Evolutionary conservation across 2,888 invertebrate genomes (phyloP), one percentile per base, ranked within the genome.

Genomic region (Agonopterix heracliana): DNA sequence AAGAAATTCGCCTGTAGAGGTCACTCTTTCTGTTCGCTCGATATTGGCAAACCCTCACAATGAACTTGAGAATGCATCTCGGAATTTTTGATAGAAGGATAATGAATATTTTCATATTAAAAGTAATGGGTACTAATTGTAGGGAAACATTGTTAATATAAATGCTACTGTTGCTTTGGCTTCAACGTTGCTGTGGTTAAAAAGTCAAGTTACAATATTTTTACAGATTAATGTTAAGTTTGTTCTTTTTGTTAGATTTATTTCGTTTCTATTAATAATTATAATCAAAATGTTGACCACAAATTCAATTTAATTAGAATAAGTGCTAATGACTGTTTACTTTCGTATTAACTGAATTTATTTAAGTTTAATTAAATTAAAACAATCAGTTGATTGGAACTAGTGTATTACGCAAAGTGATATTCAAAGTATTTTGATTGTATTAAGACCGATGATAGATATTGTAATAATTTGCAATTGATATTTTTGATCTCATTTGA

Each of bases 41-140:
- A 80, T 84, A 85, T 85, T 89, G 87, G 86, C 87, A 89, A 88
- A 87, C 89, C 86, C 64, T 74, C 87, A 86, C 88, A 83, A 84
- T 82, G 60, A 74, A 78, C 70, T 67, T 66, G 54, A 56, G 52
- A 62, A 61, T 63, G 63, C 64, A 67, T 61, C 56, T 67, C 55
- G 61, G 72, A 62, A 72, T 75, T 74, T 75, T 74, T 74, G 60
- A 71, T 76, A 74, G 67, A 67, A 61, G 64, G 59, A 26, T 26
- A 26, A 54, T 62, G 59, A 56, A 42, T 51, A 52, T 53, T 53
- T 53, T 56, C 45, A 34, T 54, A 56, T 51, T 40, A 57, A 56
- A 51, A 55, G 38, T 46, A 52, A 49, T 45, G 57, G 53, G 55
- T 51, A 50, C 44, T 55, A 38, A 52, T 59, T 50, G 44, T 56